These are phyloP conservation scores for Microtus richardsoni DNA, from an alignment of 2,113 vertebrate genomes.

Conservation along the genomic window DNA sequence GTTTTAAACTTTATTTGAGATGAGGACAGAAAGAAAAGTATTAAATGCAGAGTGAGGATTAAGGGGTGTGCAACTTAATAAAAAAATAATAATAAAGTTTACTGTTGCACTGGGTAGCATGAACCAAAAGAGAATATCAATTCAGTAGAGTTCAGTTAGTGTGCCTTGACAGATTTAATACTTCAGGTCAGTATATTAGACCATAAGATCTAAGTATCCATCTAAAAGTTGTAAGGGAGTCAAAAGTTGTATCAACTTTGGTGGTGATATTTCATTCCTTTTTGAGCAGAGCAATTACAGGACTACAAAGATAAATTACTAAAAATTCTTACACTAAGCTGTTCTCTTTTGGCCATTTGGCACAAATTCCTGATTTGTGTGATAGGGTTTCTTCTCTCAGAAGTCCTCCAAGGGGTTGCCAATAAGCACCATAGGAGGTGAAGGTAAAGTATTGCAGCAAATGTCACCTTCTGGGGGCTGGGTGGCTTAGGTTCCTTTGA, in stretches of 20 bases:
- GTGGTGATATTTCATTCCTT: conserved; percentile 73
- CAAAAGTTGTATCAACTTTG: conserved; percentile 72
- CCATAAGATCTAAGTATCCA: conserved; percentile 65
- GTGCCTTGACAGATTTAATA: conserved; percentile 75
- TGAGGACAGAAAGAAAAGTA: not conserved
- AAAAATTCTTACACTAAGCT: conserved; percentile 68
- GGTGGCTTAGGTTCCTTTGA: not conserved
- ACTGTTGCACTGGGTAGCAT: conserved; percentile 19
- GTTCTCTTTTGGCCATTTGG: conserved; percentile 51
- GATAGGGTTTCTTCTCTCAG: conserved; percentile 30
- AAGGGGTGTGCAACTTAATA: not conserved
- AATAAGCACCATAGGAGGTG: not conserved
- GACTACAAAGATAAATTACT: conserved; percentile 65
- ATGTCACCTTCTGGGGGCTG: not conserved
- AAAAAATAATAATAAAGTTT: conserved; percentile 60
- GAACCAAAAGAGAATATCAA: conserved; percentile 61
- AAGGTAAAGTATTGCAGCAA: conserved; percentile 1
- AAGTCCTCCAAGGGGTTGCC: not conserved
- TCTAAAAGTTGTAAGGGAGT: conserved; percentile 74
- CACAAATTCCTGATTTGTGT: conserved; percentile 63
- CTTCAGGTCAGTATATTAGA: conserved; percentile 74
- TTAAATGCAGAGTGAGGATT: conserved; percentile 13
- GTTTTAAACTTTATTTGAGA: not conserved
- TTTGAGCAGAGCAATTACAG: conserved; percentile 73
- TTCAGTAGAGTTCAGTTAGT: conserved; percentile 63